Percentiles rank a stretch among this genome's conserved stretches.
Evolutionary conservation across 2,888 invertebrate genomes (phyloP).

Genomic region (Lithosia quadra): DNA sequence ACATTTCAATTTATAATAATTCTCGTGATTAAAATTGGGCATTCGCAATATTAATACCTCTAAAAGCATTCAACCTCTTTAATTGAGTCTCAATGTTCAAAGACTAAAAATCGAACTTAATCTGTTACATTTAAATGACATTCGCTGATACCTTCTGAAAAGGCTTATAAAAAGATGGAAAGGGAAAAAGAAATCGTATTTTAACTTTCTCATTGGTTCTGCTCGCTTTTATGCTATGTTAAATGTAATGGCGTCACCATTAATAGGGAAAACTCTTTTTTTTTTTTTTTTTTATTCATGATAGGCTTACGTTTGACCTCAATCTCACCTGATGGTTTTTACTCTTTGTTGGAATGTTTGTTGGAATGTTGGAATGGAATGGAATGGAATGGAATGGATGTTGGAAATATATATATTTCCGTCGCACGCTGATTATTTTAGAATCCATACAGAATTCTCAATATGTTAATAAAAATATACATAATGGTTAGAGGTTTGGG

Average conservation of each 20-base stretch:
- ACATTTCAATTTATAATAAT: conserved; percentile 44
- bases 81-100: conserved; percentile 39
- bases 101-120: conserved; percentile 31
- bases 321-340: too few species aligned
- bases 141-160: conserved; percentile 36
- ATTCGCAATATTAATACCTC: conserved; percentile 36
- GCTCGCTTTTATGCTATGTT: conserved; percentile 20
- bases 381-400: too few species aligned
- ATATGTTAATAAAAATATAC: not conserved
- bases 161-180: conserved; percentile 35
- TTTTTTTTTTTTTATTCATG: too few species aligned
- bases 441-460: not conserved
- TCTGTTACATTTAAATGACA: conserved; percentile 37
- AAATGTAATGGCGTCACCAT: not conserved
- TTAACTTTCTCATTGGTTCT: conserved; percentile 31
- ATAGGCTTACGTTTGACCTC: too few species aligned
- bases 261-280: not conserved
- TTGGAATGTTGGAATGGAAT: too few species aligned
- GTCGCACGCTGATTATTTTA: not conserved
- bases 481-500: not conserved
- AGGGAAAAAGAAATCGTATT: conserved; percentile 35
- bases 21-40: conserved; percentile 28
- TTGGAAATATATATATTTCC: too few species aligned
- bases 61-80: conserved; percentile 38
- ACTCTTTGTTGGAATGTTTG: too few species aligned